Base-by-base conservation (phyloP, 2,888 invertebrate genomes). In the Leptarthrus brevirostris region DNA sequence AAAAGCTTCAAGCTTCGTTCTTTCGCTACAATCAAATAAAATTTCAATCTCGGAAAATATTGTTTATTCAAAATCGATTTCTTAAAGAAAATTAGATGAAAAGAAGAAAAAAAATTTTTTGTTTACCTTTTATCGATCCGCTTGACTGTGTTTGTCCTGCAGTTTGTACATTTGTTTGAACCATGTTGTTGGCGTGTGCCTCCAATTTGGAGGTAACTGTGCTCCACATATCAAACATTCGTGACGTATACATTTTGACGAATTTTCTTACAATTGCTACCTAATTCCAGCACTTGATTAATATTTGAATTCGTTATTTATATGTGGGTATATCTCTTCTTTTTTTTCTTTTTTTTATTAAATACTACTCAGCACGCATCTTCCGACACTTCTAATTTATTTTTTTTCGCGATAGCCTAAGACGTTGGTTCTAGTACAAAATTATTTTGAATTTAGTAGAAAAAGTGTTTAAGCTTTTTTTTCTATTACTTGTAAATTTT, bases 171-270 rank as follows among this genome's bases (percentile, higher is more conserved):
- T 85, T 85, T 78, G 84, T 84, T 80, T 85, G 85, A 80, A 85
- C 83, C 80, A 85, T 80, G 78, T 83, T 84, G 80, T 84, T 84
- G 75, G 85, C 84, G 82, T 85, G 85, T 78, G 85, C 85, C 83
- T 85, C 85, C 81, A 85, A 80, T 82, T 85, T 85, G 80, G 85
- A 84, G 81, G 85, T 85, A 79, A 85, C 85, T 80, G 83, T 85
- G 82, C 84, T 85, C 85, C 85, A 85, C 85, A 85, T 85, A 81
- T 85, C 85, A 84, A 85, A 85, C 85, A 85, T 85, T 81, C 85
- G 84, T 83, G 85, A 84, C 81, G 85, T 85, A 84, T 85, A 85
- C 85, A 85, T 85, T 82, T 83, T 84, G 58, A 56, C 18, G 64
- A 30, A n/a, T 14, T 49, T 52, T 69, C 30, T 24, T 5, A 8